Conservation (phyloP, 1,140 invertebrate genomes). For the Drosophila navojoa region DNA sequence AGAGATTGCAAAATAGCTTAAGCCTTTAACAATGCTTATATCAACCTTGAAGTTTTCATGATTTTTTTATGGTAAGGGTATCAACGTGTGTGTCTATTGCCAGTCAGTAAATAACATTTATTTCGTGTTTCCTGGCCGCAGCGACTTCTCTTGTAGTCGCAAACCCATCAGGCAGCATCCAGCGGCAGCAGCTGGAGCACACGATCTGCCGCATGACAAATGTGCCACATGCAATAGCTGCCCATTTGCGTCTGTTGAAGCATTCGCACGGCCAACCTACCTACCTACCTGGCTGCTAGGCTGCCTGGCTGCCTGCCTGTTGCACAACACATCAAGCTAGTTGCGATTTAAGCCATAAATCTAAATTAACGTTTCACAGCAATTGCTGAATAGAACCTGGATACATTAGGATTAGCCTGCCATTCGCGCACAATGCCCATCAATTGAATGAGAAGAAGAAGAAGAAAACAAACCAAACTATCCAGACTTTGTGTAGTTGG, state of each 20-base stretch:
- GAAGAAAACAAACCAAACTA: too few relatives aligned
- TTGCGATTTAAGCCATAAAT: conserved; percentile 75
- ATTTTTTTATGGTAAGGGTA: too few relatives aligned
- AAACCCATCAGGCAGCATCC: conserved; percentile 25
- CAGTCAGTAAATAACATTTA: too few relatives aligned
- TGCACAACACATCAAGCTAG: conserved; percentile 67
- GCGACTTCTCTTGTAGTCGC: conserved; percentile 3
- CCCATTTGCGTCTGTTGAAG: conserved; percentile 36
- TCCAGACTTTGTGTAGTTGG: too few relatives aligned
- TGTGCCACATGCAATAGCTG: conserved; percentile 64
- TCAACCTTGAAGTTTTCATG: too few relatives aligned
- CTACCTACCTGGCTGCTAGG: too few relatives aligned
- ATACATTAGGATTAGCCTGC: too few relatives aligned
- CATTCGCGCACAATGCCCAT: too few relatives aligned
- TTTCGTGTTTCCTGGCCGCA: not conserved
- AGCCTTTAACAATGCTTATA: too few relatives aligned
- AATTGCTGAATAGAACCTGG: conserved; percentile 41
- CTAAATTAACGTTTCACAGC: conserved; percentile 74
- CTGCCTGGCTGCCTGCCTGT: conserved; percentile 14
- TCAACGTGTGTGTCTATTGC: too few relatives aligned
- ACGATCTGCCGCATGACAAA: conserved; percentile 74
- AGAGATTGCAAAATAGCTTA: too few relatives aligned
- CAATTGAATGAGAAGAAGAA: too few relatives aligned
- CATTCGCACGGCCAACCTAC: conserved; percentile 24
- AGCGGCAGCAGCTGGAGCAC: conserved; percentile 39